Conservation (phyloP, 23 tunicate genomes). For the Trididemnum nubilum region DNA sequence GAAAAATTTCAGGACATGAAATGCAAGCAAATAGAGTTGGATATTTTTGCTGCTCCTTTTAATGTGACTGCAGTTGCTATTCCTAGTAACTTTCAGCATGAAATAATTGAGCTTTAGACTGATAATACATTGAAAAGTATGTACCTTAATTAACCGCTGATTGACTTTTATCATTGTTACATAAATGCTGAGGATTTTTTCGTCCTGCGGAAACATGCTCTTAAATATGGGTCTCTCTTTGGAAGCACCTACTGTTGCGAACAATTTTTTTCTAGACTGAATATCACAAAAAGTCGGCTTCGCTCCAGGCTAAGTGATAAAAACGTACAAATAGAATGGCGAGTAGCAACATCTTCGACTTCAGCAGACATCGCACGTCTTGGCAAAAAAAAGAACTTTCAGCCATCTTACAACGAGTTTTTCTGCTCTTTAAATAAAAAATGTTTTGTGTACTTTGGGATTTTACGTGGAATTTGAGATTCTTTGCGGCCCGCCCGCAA, state of each 20-base stretch:
- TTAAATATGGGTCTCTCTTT: conserved; percentile 46
- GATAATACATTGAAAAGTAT: conserved; percentile 34
- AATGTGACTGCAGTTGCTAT: conserved; percentile 45
- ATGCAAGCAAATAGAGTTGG: conserved; percentile 61
- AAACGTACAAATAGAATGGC: conserved; percentile 20
- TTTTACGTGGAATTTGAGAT: conserved; percentile 7
- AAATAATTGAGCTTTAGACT: conserved; percentile 36
- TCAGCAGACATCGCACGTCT: conserved; percentile 32
- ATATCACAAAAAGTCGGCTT: conserved; percentile 36
- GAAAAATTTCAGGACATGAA: conserved; percentile 65
- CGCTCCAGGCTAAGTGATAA: conserved; percentile 39
- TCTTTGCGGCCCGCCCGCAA: conserved; percentile 24
- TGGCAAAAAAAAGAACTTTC: conserved; percentile 17
- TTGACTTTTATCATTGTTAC: conserved; percentile 57
- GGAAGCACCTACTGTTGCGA: conserved; percentile 49
- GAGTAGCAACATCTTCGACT: conserved; percentile 48
- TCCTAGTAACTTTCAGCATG: conserved; percentile 48
- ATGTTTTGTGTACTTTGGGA: conserved; percentile 7
- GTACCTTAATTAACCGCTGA: conserved; percentile 47
- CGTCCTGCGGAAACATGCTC: conserved; percentile 63
- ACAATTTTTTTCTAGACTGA: conserved; percentile 51
- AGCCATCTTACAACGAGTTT: conserved; percentile 8
- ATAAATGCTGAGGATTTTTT: conserved; percentile 60
- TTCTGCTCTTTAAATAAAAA: neutral
- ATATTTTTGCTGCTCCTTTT: conserved; percentile 60